These are phyloP conservation scores for Melanchra persicariae DNA, from an alignment of 2,888 invertebrate genomes.

Conservation along the genomic window DNA sequence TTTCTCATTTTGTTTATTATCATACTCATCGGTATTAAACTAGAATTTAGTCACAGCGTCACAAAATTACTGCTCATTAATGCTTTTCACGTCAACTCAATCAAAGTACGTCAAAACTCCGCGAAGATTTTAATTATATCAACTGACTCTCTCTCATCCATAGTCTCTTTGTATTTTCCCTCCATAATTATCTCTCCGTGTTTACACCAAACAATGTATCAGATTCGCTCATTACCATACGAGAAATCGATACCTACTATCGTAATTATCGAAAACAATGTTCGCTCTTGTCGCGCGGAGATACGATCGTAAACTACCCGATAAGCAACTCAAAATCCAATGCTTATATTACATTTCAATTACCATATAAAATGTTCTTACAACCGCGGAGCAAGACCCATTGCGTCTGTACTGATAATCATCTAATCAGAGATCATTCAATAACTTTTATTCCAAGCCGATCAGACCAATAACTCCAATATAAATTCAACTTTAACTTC, in stretches of 20 bases:
- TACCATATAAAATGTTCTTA: slow-evolving; percentile 89
- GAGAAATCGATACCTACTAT: slow-evolving; percentile 81
- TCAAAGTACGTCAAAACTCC: slow-evolving; percentile 9
- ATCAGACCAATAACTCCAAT: slow-evolving; percentile 69
- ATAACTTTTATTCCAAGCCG: slow-evolving; percentile 86
- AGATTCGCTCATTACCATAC: slow-evolving; percentile 82
- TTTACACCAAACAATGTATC: slow-evolving; percentile 66
- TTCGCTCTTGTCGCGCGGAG: slow-evolving; percentile 72
- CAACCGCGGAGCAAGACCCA: slow-evolving; percentile 80
- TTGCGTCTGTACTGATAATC: slow-evolving; percentile 88
- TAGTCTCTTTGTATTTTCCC: slow-evolving; percentile 48
- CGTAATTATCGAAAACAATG: slow-evolving; percentile 80
- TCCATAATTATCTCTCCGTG: slow-evolving; percentile 57
- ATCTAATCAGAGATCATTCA: slow-evolving; percentile 90
- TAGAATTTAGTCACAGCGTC: background rate
- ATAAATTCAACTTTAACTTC: slow-evolving; percentile 72
- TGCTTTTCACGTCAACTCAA: slow-evolving; percentile 19
- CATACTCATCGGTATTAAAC: background rate
- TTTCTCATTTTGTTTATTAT: background rate
- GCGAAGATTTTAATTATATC: slow-evolving; percentile 35
- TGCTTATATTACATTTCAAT: slow-evolving; percentile 89
- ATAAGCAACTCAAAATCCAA: slow-evolving; percentile 85
- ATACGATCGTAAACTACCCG: slow-evolving; percentile 78
- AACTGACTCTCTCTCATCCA: slow-evolving; percentile 10
- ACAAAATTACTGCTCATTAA: background rate